Conservation (phyloP, 2,888 invertebrate genomes). For the Melieria picta region DNA sequence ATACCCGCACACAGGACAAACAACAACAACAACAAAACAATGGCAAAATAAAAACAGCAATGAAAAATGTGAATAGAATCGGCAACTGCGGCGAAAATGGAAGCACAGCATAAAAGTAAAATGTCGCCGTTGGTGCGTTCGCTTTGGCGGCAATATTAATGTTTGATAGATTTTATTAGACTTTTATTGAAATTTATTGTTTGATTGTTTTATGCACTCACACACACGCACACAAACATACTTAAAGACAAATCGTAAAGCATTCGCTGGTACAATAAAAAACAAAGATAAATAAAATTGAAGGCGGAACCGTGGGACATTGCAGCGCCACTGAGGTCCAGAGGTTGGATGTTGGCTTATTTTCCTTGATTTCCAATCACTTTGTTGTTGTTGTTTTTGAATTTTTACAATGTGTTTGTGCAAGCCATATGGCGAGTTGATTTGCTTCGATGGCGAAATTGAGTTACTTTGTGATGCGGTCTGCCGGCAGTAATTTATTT, state of each 20-base stretch:
- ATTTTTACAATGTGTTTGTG: not conserved
- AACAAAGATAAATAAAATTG: conserved; percentile 16
- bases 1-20: not conserved
- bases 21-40: not conserved
- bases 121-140: not conserved
- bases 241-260: too few species aligned
- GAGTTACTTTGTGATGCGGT: conserved; percentile 13
- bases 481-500: conserved; percentile 33
- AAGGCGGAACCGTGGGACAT: too few species aligned
- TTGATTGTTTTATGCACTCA: conserved; percentile 44
- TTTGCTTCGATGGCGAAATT: not conserved
- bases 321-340: too few species aligned
- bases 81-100: not conserved
- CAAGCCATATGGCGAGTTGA: not conserved
- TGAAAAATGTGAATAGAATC: not conserved
- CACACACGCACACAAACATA: conserved; percentile 31
- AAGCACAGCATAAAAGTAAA: not conserved
- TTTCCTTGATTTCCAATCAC: not conserved
- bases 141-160: conserved; percentile 1
- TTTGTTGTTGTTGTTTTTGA: conserved; percentile 8
- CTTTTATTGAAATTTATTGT: conserved; percentile 53
- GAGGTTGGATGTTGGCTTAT: not conserved
- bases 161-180: conserved; percentile 48
- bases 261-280: not conserved
- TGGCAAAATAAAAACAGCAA: conserved; percentile 6